Conservation (phyloP, 64 coral and sea anemone genomes). For the Stichodactyla helianthus region DNA sequence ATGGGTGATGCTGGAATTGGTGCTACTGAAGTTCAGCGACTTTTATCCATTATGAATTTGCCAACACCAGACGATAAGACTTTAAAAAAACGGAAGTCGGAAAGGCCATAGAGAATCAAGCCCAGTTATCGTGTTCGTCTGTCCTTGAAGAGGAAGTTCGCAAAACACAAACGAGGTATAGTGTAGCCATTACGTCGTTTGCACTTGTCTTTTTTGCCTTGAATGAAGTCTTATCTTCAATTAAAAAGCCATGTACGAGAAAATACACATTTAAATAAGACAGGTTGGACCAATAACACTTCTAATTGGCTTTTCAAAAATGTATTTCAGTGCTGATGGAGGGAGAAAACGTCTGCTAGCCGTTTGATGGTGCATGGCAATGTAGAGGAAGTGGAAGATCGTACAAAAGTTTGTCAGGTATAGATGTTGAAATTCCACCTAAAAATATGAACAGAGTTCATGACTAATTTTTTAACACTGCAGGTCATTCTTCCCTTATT, state of each 20-base stretch:
- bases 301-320: no score
- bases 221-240: no score
- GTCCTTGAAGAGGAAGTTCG: not conserved
- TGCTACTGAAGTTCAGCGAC: not conserved
- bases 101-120: not conserved
- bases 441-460: not conserved
- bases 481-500: not conserved
- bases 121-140: not conserved
- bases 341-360: not conserved
- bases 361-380: slow-evolving; percentile 5
- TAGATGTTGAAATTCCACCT: not conserved
- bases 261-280: no score
- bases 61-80: not conserved
- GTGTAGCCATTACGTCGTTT: not conserved
- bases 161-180: not conserved
- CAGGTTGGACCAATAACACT: no score
- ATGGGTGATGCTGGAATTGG: slow-evolving; percentile 6
- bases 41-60: not conserved
- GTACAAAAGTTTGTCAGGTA: slow-evolving; percentile 10
- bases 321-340: not conserved
- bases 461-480: not conserved
- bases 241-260: no score
- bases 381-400: not conserved
- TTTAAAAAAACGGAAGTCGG: not conserved
- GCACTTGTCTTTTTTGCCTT: no score